phyloP scores from a whole-genome alignment of 2,113 vertebrate genomes.

The Bostrychus sinensis region DNA sequence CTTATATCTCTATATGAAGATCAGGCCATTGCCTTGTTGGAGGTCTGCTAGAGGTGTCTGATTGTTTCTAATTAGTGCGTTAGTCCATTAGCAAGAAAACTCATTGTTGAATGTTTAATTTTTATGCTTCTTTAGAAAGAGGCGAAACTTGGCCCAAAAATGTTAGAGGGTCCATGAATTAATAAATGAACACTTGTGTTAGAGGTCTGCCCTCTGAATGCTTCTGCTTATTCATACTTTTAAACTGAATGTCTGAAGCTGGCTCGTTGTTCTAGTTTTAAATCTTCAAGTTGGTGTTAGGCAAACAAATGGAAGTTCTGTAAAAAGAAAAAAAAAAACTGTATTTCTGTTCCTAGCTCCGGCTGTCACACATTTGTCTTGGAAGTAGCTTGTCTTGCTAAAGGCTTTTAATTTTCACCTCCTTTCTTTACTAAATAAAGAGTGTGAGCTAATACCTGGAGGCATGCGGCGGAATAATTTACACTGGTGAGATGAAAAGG shows the following conservation, averaged over 20 bases:
- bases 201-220: too few species aligned
- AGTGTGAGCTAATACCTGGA: slow-evolving; percentile 61
- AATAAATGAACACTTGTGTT: too few species aligned
- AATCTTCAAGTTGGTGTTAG: background rate
- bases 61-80: too few species aligned
- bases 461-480: slow-evolving; percentile 63
- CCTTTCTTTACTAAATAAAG: slow-evolving; percentile 50
- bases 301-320: background rate
- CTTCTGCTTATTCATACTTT: background rate
- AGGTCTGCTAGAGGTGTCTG: too few species aligned
- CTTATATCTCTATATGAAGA: too few species aligned
- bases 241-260: slow-evolving; percentile 1
- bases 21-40: too few species aligned
- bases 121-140: too few species aligned
- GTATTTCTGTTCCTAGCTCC: background rate
- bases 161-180: too few species aligned
- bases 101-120: too few species aligned
- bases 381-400: slow-evolving; percentile 30
- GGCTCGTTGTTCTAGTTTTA: background rate
- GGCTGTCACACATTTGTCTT: slow-evolving; percentile 24
- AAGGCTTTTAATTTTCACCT: slow-evolving; percentile 63
- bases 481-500: slow-evolving; percentile 55
- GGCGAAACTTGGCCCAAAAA: too few species aligned
- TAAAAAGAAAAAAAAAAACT: too few species aligned
- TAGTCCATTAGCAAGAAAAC: too few species aligned